Evolutionary conservation across 2,113 vertebrate species (phyloP).

Genomic region (Scortum barcoo): DNA sequence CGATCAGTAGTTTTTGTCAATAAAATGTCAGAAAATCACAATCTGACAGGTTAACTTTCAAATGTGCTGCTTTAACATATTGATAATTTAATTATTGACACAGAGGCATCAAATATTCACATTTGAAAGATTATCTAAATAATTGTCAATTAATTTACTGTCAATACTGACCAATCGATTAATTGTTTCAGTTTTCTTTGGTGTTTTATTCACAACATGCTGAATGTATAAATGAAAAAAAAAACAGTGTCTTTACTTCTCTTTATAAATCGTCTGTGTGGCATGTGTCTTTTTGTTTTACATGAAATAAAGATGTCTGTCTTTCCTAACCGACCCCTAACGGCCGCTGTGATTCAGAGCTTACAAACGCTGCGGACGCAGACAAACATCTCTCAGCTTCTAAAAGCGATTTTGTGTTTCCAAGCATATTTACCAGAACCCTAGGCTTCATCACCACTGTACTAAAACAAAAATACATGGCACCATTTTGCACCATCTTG

Average conservation of each 20-base stretch:
- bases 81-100: background rate
- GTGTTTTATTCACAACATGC: background rate
- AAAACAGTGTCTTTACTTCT: background rate
- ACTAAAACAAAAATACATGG: constrained; percentile 30
- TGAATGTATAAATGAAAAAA: background rate
- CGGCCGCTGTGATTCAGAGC: constrained; percentile 6
- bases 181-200: background rate
- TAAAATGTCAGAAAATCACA: background rate
- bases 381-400: constrained; percentile 14
- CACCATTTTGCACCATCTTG: constrained; percentile 57
- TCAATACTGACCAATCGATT: background rate
- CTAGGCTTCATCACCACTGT: constrained; percentile 17
- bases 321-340: constrained; percentile 5
- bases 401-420: background rate
- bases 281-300: background rate
- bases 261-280: background rate
- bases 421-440: background rate
- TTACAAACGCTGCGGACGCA: constrained; percentile 13
- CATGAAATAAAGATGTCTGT: constrained; percentile 15
- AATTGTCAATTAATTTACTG: background rate
- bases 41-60: background rate
- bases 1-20: background rate
- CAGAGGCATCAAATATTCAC: background rate
- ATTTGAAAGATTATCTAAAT: too few relatives aligned
- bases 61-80: background rate